Base-by-base conservation (phyloP, 35 echinoderm and acorn worm species). In the Patiria miniata region DNA sequence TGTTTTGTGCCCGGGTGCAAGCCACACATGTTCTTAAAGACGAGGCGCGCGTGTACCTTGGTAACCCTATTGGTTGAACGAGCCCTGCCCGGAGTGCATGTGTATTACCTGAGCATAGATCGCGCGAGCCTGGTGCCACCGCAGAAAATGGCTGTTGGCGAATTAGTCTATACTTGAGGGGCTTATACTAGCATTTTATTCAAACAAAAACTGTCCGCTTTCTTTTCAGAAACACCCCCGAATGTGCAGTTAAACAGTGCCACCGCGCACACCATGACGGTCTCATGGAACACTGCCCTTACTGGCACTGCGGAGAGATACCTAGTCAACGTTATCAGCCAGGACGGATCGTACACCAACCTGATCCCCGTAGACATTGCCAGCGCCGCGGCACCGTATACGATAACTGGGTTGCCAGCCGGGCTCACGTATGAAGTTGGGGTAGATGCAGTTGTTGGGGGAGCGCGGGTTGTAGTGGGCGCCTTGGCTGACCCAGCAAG, bases 261-360 rank as follows among this genome's bases (percentile, higher is more conserved):
- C 65, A 73, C 65, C 21, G 26, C 65, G 14, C 23, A 16, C 29
- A 73, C 65, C 2, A 34, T 34, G 65, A 73, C 65, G 10, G 34
- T 73, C 7, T 32, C 65, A 2, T 73, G 65, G 65, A 23, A 26
- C 65, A 73, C 23, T 5, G 29, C 23, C 26, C 23, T 73, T 9
- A 6, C 29, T 9, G 19, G 19, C 14, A 23, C 21, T 16, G 26
- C 65, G 2, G 3, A 36, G 3, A 10, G 29, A 3, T 73, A 73
- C 65, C 65, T 73, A 4, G 65, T 73, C 65, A 73, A 34, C 34
- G 65, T 73, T 34, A 73, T 73, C 65, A 73, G 65, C 29, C 21
- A n/a, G 22, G 65, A 73, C 9, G 65, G 65, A 23, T 32, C 65
- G 14, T 73, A 73, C 65, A 73, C 18, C 15, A 23, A 1, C 65